Base-by-base conservation (phyloP, 2,797 vertebrate species). In the Pygocentrus nattereri region DNA sequence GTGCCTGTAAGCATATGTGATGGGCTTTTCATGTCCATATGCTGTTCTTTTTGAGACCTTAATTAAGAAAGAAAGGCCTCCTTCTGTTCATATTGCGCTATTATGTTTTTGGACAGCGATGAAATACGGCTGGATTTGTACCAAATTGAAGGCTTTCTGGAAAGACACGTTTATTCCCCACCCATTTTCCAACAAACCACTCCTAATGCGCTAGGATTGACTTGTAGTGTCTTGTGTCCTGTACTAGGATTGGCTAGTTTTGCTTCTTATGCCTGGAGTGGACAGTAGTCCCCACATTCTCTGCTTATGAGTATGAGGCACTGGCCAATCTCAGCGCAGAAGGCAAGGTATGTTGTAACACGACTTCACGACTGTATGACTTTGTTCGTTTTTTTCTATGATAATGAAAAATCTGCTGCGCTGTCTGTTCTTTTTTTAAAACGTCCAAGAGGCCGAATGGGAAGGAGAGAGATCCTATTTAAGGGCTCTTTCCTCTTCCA, bases 401-500 rank as follows among this genome's bases (percentile, higher is more conserved):
- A 73, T 34, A 25, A 21, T 6, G 44, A 44, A 72, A 38, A 75
- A 27, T 69, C 52, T 54, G 16, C 58, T 65, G 64, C 18, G 23
- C 49, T 69, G 49, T 56, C n/a, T 69, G 59, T 72, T 56, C 21
- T 38, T 44, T 72, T 38, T 62, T 62, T 30, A 41, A 67, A 62
- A 64, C 6, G 50, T 41, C 23, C 18, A 44, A 25, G 19, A 34
- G 30, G 50, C 19, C 47, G 44, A 19, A 41, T 23, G 25, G 44
- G 5, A 49, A 71, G 76, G 59, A 2, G 64, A 41, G 27, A 49
- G 58, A 56, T 74, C 52, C 54, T 41, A 68, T 74, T 52, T 47
- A 82, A 38, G 72, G 54, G 16, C 56, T 47, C 65, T 69, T 68
- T 64, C 67, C 44, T 38, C 65, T 74, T 34, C 30, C 13, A 67